Percentiles rank a stretch among this genome's conserved stretches.
These are phyloP conservation scores for Oceanodroma tethys DNA, from an alignment of 2,113 vertebrate genomes.

Conservation along the genomic window DNA sequence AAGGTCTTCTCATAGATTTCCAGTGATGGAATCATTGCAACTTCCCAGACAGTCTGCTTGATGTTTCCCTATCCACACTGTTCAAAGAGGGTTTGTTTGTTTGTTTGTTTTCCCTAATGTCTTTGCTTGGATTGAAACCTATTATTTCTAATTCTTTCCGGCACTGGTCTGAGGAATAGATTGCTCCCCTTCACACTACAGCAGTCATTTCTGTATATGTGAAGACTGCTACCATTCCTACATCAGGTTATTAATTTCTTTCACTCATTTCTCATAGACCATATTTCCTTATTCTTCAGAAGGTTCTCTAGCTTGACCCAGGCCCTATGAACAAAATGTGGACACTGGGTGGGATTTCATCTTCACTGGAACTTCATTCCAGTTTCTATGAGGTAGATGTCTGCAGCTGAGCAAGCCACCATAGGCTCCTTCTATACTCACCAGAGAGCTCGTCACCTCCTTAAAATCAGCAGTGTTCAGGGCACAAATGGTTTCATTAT, in stretches of 20 bases:
- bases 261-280: background rate
- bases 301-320: background rate
- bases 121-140: background rate
- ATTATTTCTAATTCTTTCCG: background rate
- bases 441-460: background rate
- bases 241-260: background rate
- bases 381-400: background rate
- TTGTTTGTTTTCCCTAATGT: background rate
- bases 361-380: background rate
- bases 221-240: background rate
- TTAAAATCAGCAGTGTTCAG: background rate
- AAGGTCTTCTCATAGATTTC: slow-evolving; percentile 9
- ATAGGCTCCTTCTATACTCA: background rate
- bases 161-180: background rate
- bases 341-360: background rate
- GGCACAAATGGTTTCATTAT: background rate
- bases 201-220: background rate
- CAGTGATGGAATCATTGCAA: background rate
- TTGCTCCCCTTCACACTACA: background rate
- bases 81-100: background rate
- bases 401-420: background rate
- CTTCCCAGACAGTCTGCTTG: background rate
- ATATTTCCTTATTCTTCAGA: background rate
- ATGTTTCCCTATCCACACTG: background rate
- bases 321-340: rapidly evolving